These are phyloP conservation scores for Alexandromys fortis DNA, from an alignment of 2,113 vertebrate genomes.

Conservation along the genomic window DNA sequence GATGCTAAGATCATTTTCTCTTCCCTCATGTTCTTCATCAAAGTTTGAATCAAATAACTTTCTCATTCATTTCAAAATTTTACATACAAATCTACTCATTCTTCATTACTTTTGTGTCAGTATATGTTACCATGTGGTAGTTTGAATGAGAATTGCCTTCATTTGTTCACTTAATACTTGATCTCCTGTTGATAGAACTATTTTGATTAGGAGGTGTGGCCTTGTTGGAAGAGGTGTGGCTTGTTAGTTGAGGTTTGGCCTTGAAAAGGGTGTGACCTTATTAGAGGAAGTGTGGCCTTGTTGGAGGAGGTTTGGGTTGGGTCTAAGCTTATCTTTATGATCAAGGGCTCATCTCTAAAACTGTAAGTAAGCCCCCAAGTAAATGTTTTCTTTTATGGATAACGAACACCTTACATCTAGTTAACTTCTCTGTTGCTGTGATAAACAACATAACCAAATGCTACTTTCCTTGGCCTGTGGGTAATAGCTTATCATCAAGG, in stretches of 20 bases:
- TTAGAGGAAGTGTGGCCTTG: background rate
- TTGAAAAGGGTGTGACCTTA: background rate
- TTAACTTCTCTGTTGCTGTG: background rate
- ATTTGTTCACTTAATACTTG: background rate
- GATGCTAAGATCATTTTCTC: too few relatives aligned
- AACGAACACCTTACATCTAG: background rate
- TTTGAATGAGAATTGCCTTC: background rate
- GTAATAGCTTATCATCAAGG: background rate
- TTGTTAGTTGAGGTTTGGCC: too few relatives aligned
- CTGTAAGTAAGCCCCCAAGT: background rate
- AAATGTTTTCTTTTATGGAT: background rate
- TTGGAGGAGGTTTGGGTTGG: background rate
- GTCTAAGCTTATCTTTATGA: background rate
- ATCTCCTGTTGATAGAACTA: background rate
- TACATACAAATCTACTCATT: background rate
- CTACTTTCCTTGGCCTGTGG: background rate
- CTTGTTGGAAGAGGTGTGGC: too few relatives aligned
- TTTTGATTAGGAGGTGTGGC: background rate
- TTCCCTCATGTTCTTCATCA: too few relatives aligned
- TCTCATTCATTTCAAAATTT: background rate
- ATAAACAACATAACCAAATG: background rate
- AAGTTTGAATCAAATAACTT: background rate
- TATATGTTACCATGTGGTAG: background rate
- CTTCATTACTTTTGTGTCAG: background rate
- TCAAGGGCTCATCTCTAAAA: background rate